Evolutionary conservation across 2,888 invertebrate genomes (phyloP).

Genomic region (Rhopalosiphum nymphaeae): DNA sequence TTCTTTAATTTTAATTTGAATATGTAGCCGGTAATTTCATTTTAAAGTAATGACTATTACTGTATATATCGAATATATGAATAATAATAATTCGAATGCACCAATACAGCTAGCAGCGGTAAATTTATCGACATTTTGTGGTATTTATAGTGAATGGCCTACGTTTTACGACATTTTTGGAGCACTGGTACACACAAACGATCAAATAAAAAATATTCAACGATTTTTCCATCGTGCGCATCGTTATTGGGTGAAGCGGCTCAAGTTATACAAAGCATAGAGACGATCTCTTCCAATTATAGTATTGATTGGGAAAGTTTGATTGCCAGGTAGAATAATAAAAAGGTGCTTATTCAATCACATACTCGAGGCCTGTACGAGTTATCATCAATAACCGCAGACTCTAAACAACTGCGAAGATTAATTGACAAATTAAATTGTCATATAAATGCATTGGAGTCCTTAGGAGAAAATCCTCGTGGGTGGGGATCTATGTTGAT

Average conservation of each 20-base stretch:
- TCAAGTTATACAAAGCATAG: conserved; percentile 11
- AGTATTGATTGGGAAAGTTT: neutral
- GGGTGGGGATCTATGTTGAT: neutral
- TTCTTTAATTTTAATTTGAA: too few relatives aligned
- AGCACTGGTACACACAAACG: neutral
- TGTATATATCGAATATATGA: too few relatives aligned
- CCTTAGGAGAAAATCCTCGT: neutral
- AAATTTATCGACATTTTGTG: neutral
- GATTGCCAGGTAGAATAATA: conserved; percentile 5
- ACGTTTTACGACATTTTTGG: neutral
- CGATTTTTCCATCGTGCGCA: neutral
- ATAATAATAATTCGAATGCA: neutral
- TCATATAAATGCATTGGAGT: neutral
- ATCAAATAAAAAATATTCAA: neutral
- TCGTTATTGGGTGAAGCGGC: neutral
- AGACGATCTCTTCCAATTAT: neutral
- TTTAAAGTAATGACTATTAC: too few relatives aligned
- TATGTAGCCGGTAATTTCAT: too few relatives aligned
- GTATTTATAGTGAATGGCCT: neutral
- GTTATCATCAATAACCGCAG: neutral
- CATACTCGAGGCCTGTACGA: neutral
- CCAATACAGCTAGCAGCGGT: neutral
- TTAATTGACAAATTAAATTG: conserved; percentile 23
- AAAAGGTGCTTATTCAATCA: conserved; percentile 8
- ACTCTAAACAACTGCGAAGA: neutral